phyloP scores from a whole-genome alignment of 1,140 invertebrate genomes.

The Triops cancriformis region DNA sequence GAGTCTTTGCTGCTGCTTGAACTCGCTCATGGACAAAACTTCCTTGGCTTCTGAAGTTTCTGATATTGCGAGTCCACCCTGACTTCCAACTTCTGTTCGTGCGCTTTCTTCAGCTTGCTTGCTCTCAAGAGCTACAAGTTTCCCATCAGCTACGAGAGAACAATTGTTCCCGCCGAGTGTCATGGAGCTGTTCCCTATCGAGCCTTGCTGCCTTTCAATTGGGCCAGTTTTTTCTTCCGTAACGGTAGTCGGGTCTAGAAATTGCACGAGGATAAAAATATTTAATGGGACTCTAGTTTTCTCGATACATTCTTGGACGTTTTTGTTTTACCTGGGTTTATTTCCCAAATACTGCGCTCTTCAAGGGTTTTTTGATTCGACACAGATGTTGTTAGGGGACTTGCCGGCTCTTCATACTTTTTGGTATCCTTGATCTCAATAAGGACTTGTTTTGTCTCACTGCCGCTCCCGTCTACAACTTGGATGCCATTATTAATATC shows the following conservation, averaged over 20 bases:
- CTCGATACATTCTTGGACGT: too few relatives aligned
- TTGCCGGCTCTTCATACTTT: neutral
- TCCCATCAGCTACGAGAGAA: neutral
- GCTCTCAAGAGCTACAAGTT: neutral
- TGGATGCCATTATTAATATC: slow-evolving; percentile 2
- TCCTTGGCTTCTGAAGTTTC: neutral
- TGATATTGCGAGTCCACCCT: neutral
- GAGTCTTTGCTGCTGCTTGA: neutral
- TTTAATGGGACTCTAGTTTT: neutral
- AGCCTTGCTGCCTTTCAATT: neutral
- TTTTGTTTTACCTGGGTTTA: neutral
- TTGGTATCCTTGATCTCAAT: neutral
- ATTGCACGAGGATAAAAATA: neutral
- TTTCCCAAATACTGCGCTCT: neutral
- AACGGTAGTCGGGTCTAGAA: neutral
- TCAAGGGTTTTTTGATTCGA: neutral
- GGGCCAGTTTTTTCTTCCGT: neutral
- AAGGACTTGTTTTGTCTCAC: neutral
- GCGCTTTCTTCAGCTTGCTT: neutral
- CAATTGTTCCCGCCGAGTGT: neutral
- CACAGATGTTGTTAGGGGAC: neutral
- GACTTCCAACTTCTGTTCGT: neutral
- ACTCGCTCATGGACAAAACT: neutral
- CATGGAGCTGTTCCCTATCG: neutral
- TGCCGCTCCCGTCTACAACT: neutral